phyloP scores from a whole-genome alignment of 1,140 invertebrate genomes.

The Papilio xuthus region DNA sequence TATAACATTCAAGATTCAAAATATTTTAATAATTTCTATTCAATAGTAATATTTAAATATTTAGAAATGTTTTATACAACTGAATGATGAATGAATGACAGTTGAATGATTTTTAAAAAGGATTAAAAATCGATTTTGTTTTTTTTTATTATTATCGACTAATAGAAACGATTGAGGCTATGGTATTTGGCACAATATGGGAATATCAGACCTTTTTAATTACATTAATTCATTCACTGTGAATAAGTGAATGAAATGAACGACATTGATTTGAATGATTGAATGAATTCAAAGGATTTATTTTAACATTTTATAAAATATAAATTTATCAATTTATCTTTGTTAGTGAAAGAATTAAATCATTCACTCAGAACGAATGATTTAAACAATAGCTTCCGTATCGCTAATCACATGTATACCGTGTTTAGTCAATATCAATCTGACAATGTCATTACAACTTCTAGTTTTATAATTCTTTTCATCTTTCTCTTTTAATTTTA shows the following conservation, averaged over 20 bases:
- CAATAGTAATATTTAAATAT: neutral
- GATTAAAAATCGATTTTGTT: neutral
- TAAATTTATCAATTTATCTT: too few relatives aligned
- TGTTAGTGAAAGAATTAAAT: too few relatives aligned
- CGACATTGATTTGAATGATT: neutral
- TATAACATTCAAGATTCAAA: constrained; percentile 1
- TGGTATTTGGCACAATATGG: neutral
- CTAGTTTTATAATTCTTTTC: constrained; percentile 74
- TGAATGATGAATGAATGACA: neutral
- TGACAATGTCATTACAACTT: constrained; percentile 85
- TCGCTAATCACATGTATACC: constrained; percentile 89
- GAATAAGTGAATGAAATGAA: neutral
- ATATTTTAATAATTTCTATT: neutral
- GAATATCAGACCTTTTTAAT: neutral
- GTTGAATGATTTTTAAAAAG: neutral
- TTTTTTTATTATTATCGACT: too few relatives aligned
- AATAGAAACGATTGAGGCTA: neutral
- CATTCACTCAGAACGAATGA: neutral
- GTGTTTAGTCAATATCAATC: constrained; percentile 87
- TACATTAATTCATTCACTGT: neutral
- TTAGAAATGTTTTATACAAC: neutral
- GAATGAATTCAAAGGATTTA: neutral
- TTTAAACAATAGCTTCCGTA: constrained; percentile 87
- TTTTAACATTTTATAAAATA: too few relatives aligned
- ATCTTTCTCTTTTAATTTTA: constrained; percentile 66